Evolutionary conservation across 1,140 invertebrate species (phyloP), one percentile per base, ranked within the genome.

Genomic region (Ylistrum balloti): DNA sequence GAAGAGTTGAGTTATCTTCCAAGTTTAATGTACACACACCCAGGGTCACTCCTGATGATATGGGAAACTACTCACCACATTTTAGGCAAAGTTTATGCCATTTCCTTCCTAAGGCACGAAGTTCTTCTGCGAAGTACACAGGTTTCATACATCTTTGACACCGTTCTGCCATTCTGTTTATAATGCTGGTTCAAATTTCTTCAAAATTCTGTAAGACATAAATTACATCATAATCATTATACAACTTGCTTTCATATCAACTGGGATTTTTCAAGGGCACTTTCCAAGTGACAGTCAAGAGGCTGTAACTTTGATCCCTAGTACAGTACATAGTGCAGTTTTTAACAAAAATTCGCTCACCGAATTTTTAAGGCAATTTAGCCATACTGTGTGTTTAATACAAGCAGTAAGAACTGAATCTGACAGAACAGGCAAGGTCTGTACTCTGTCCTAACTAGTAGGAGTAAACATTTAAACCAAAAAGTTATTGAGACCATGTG

Each of bases 71-170:
- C 94, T 98, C 97, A 99, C 99, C 98, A 97, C 99, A 99, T 97
- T 99, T 99, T 97, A 99, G 99, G 97, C 99, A 99, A 96, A 98
- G 98, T 97, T 99, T 99, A 98, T 99, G 99, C 98, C 98, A 99
- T 97, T 99, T 99, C 96, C 98, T 98, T 95, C 99, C 99, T 35
- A 97, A 90, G n/a, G 96, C 97, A 88, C 96, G 95, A 22, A 96
- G 95, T 93, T 97, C 96, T 94, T 97, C 97, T 34, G 97, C 97
- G 93, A 97, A 97, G 93, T 97, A 97, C 17, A 97, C 97, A 35
- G 95, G 94, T 92, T 97, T 97, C 35, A 93, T 91, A 94, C 97
- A 97, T 87, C 96, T 93, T 32, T 96, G 96, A 94, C 97, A 97
- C 33, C 90, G 90, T 22, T 94, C 94, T n/a, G 93, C 88, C 93